Evolutionary conservation across 2,797 vertebrate genomes (phyloP).

Genomic region (Borostomias antarcticus): DNA sequence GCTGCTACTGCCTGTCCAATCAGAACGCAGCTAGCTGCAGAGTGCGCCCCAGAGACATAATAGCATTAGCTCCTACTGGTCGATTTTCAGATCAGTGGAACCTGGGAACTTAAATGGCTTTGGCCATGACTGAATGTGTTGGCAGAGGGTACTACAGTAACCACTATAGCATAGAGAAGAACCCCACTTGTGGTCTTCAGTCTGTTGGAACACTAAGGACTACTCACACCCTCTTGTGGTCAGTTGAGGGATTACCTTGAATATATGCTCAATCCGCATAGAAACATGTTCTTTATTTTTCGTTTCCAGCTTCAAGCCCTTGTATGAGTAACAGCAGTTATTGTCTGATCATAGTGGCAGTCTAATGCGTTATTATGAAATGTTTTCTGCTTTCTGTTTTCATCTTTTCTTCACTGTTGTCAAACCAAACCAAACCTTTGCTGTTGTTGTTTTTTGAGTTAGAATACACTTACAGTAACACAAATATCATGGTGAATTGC

Average conservation of each 20-base stretch:
- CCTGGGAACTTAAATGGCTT: neutral
- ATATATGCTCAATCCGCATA: neutral
- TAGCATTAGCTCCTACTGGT: neutral
- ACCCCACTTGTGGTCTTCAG: too few species aligned
- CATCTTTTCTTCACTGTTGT: slow-evolving; percentile 36
- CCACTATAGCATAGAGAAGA: too few species aligned
- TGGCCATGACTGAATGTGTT: neutral
- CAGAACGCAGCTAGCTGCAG: neutral
- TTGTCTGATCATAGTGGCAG: neutral
- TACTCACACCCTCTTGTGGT: slow-evolving; percentile 55
- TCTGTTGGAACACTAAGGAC: slow-evolving; percentile 23
- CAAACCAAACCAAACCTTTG: slow-evolving; percentile 54
- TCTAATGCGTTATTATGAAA: too few species aligned
- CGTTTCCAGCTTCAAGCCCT: slow-evolving; percentile 27
- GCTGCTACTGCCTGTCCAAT: neutral
- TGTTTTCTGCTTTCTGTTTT: slow-evolving; percentile 6
- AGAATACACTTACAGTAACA: neutral
- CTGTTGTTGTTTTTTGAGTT: slow-evolving; percentile 19
- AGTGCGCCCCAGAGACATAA: neutral
- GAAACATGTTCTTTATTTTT: neutral
- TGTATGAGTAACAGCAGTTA: slow-evolving; percentile 55
- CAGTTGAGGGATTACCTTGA: neutral
- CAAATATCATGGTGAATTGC: too few species aligned
- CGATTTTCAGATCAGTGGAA: neutral
- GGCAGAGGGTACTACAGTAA: too few species aligned